Percentiles rank a stretch among this genome's conserved stretches.
These are phyloP conservation scores for Heterodera filipjevi DNA, from an alignment of 2,888 invertebrate genomes.

Conservation along the genomic window DNA sequence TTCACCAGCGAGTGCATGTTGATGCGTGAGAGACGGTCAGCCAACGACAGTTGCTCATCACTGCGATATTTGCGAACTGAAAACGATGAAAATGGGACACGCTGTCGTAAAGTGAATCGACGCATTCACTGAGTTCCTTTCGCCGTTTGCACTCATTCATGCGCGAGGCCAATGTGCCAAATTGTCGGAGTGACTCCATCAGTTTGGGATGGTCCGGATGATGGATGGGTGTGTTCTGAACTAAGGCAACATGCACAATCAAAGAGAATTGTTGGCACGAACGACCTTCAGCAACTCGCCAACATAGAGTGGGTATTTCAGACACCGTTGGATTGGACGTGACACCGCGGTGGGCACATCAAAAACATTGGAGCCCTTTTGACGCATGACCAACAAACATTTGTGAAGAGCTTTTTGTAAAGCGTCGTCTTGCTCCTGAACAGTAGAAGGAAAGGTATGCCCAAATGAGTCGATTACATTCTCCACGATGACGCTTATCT, in stretches of 20 bases:
- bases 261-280: not conserved
- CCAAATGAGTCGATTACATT: too few species aligned
- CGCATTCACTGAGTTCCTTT: conserved; percentile 54
- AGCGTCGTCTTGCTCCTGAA: conserved; percentile 23
- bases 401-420: conserved; percentile 49
- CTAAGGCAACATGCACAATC: conserved; percentile 10
- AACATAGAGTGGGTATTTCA: conserved; percentile 61
- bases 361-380: conserved; percentile 46
- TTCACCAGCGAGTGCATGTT: conserved; percentile 58
- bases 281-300: conserved; percentile 54
- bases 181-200: conserved; percentile 55
- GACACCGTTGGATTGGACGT: conserved; percentile 56
- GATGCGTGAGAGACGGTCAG: conserved; percentile 49
- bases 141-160: conserved; percentile 62
- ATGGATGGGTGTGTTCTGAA: conserved; percentile 54
- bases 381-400: conserved; percentile 44
- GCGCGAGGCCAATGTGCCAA: conserved; percentile 57
- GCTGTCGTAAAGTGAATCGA: not conserved
- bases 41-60: conserved; percentile 42
- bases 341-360: conserved; percentile 57
- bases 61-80: conserved; percentile 52
- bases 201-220: conserved; percentile 61
- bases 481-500: conserved; percentile 53
- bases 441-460: too few species aligned
- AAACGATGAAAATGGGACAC: conserved; percentile 30